Evolutionary conservation across 2,113 vertebrate species (phyloP), one percentile per base, ranked within the genome.

Genomic region (Elanoides forficatus): DNA sequence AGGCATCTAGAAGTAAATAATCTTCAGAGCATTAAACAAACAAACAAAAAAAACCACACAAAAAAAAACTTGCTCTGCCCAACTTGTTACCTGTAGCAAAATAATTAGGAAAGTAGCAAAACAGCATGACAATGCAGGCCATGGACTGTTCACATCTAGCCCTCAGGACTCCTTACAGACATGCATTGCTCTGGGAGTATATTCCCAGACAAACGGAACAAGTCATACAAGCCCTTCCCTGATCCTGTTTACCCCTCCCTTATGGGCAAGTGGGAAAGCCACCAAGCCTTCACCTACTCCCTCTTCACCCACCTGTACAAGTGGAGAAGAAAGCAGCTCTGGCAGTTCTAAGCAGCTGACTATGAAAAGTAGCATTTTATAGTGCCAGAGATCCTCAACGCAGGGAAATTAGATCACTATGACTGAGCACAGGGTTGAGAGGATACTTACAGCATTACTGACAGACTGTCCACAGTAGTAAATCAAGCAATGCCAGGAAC

Each of bases 131-230:
- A 92, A 50, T 4, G 13, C 15, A 71, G 45, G 32, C 56, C 22
- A 20, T 0, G 4, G 43, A 59, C 1, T 3, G 16, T 13, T 43
- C 34, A 19, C 13, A 48, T 29, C 30, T 8, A 67, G 60, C 26
- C 60, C 78, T 12, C 8, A 22, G 27, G 40, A 48, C 6, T 60
- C 9, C n/a, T 53, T 14, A 58, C 0, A 22, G 73, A 59, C 20
- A 59, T 0, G 2, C 13, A 38, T 0, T 20, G 38, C 32, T 32
- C 45, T 15, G 6, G 17, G 4, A 81, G 29, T 3, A 56, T 8
- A 9, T 30, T 76, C 45, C 66, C 26, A 40, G 13, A 71, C 5
- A 62, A 74, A 21, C 14, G 38, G 47, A 50, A 56, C 4, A 48
- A 88, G 42, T 12, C 43, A 6, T 0, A 0, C 11, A 65, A 74